Base-by-base conservation (phyloP, 2,888 invertebrate genomes). In the Crepidodera aurea region DNA sequence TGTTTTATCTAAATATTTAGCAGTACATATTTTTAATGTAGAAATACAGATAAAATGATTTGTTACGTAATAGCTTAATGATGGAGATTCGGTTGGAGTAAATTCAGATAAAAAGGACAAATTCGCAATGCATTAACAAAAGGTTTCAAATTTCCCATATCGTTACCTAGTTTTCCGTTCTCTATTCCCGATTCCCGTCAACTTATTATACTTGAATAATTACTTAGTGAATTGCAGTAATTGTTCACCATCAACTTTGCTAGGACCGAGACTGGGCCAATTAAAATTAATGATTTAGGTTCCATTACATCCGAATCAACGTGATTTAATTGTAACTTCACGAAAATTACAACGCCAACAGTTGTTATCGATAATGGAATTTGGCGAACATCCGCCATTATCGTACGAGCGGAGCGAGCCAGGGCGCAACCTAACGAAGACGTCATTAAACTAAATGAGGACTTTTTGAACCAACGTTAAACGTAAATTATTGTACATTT, bases 251-350 rank as follows among this genome's bases (percentile, higher is more conserved):
- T 66, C 68, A 70, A 73, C 69, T 69, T 68, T 68, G 71, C 66
- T 71, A 69, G 70, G 66, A 22, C 44, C 16, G 42, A 69, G 72
- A 72, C 70, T 74, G 70, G 68, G 69, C 74, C 76, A 76, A 76
- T 76, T 76, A 76, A 75, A 76, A 74, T 74, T 76, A 76, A 75
- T 76, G 75, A 75, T 65, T 67, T 60, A 69, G 73, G 69, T 74
- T 74, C 74, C 71, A 74, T 75, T 74, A 73, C 73, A 68, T 68
- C 69, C 69, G 70, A 72, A 71, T 71, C 71, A 70, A 72, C 71
- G 67, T 64, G 67, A 66, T 72, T 71, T 73, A 73, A 70, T 73
- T 71, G 71, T 69, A 69, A 69, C 56, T 50, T 59, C 55, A 62
- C 40, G 57, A 57, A 64, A 64, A 60, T 64, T 60, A 60, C 59